Base-by-base conservation (phyloP, 2,888 invertebrate genomes). In the Drosophila paracracens region DNA sequence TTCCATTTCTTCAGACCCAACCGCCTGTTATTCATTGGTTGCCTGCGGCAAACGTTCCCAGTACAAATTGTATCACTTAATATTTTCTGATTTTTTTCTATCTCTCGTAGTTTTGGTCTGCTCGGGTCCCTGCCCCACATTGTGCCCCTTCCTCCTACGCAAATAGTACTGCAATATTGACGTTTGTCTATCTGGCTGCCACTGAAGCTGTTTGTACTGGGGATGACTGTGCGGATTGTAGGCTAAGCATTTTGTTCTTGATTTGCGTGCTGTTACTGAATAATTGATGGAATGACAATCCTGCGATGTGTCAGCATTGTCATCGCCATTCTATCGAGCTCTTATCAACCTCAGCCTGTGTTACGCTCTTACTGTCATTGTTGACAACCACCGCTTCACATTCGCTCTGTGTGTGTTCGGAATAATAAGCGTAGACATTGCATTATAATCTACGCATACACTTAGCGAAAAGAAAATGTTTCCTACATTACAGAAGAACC, bases 201-300 rank as follows among this genome's bases (percentile, higher is more conserved):
- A 60, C 70, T 68, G 67, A 51, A 62, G 60, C 51, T 79, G 68
- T 72, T 76, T 70, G 73, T 60, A 74, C 46, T 62, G 68, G 16
- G 27, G 56, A 69, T 82, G 73, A 75, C 76, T 76, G 81, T 76
- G 56, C 71, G 74, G 74, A 73, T 82, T 82, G 80, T 76, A 59
- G 61, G 51, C 43, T 65, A 65, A 77, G 77, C 72, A 77, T 83
- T 83, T 82, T 79, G 82, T 81, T 83, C 79, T 86, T 86, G 84
- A 89, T 84, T 88, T 88, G 89, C 83, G 85, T 86, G 43, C 29
- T 43, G 83, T 82, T 76, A 61, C 61, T 89, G 87, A 77, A 88
- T 88, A 88, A 89, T 89, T 89, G 90, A 88, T 89, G 80, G 81
- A 83, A 88, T 86, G 84, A 85, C 90, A 90, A 83, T 83, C 77